Evolutionary conservation across 2,888 invertebrate species (phyloP), one percentile per base, ranked within the genome.

Genomic region (Mythimna lalbum): DNA sequence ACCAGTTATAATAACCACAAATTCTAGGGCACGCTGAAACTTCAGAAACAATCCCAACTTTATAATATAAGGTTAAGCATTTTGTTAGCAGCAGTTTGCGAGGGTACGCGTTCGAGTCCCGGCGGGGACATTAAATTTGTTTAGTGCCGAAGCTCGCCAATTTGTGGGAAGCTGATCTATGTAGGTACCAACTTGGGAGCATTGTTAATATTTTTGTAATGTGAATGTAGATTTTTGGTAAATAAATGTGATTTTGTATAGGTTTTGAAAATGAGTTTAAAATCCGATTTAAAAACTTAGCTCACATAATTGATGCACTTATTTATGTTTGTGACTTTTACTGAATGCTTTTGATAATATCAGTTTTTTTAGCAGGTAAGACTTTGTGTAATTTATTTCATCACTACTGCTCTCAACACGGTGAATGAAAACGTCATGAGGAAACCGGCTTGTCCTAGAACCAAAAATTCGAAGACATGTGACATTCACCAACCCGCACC

Each of bases 61-160:
- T 76, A 73, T 83, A 77, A 81, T 81, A 74, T 74, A 76, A 76
- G 74, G 76, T 76, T 73, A 75, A 77, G 69, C 72, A 73, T 73
- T 82, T 83, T 72, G 75, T 70, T 73, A 62, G 63, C 56, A 73
- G 66, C 69, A 62, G 78, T 76, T 73, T 39, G 36, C 21, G 52
- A 64, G 67, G 74, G 73, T 47, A 63, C 56, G 65, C 67, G 61
- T 81, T 83, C 39, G 73, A 81, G 14, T 83, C 83, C 76, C 83
- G 53, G 36, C 19, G 81, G 83, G 55, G 55, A 56, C 76, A 77
- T 83, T 68, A 79, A 76, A 83, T 83, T 78, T 80, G 77, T 83
- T 83, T 81, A 70, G 68, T 53, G 60, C 69, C 52, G 63, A 68
- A 59, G 55, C 71, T 55, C 23, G 47, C 75, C 69, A 76, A 77